Percentiles rank a stretch among this genome's conserved stretches.
Conservation (phyloP, 2,888 invertebrate genomes). For the Dioctria linearis region DNA sequence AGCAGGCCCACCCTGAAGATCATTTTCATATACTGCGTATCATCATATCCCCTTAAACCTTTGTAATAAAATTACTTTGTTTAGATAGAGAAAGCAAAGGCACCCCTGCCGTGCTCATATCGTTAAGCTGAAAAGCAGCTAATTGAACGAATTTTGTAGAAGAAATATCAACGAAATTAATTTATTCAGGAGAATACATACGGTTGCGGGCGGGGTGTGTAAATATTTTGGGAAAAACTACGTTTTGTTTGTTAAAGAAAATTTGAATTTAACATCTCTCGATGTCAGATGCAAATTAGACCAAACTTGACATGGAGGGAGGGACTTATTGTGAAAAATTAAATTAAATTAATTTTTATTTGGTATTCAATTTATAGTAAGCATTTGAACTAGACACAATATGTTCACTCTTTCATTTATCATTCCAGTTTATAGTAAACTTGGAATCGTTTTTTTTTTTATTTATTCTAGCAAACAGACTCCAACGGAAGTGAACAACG, state of each 20-base stretch:
- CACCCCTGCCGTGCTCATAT: slow-evolving; percentile 23
- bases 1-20: neutral
- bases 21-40: neutral
- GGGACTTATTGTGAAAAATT: too few relatives aligned
- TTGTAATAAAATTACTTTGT: slow-evolving; percentile 43
- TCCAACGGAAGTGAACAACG: slow-evolving; percentile 21
- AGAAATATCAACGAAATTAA: slow-evolving; percentile 49
- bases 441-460: neutral
- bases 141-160: slow-evolving; percentile 50
- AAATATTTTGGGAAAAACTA: slow-evolving; percentile 16
- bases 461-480: neutral
- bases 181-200: slow-evolving; percentile 28
- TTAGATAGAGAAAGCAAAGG: neutral
- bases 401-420: too few relatives aligned
- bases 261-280: slow-evolving; percentile 7
- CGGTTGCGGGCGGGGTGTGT: neutral
- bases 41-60: slow-evolving; percentile 9
- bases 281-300: slow-evolving; percentile 32
- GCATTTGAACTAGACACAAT: too few relatives aligned
- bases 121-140: slow-evolving; percentile 45
- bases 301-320: neutral
- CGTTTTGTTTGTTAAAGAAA: slow-evolving; percentile 33
- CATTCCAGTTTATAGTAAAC: neutral
- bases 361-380: too few relatives aligned
- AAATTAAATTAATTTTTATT: too few relatives aligned